A percentile compares a stretch with the other conserved stretches of the same genome.
Evolutionary conservation across 2,113 vertebrate species (phyloP).

Genomic region (Cavia porcellus): DNA sequence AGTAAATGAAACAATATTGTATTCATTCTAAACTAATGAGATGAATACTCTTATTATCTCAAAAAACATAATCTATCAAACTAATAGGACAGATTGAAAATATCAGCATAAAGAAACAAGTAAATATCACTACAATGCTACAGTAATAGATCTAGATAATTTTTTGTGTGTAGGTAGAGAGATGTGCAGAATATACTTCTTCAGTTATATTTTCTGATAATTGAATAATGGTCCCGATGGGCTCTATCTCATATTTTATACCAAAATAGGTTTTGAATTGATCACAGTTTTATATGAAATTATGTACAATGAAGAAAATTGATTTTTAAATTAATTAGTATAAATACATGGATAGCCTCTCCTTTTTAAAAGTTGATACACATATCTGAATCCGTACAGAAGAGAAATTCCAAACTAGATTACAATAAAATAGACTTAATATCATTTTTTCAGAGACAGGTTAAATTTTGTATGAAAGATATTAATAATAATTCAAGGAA

Average conservation of each 20-base stretch:
- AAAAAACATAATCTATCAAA: not conserved
- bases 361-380: not conserved
- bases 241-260: not conserved
- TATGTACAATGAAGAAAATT: not conserved
- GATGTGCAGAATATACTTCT: not conserved
- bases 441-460: not conserved
- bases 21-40: slow-evolving; percentile 5
- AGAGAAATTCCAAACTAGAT: not conserved
- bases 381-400: not conserved
- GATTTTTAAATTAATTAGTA: not conserved
- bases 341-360: not conserved
- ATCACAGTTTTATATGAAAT: not conserved
- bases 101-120: not conserved
- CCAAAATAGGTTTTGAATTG: not conserved
- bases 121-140: not conserved
- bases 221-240: not conserved
- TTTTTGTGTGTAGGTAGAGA: not conserved
- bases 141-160: not conserved
- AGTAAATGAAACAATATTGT: not conserved
- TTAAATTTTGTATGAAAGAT: not conserved
- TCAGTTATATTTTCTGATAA: not conserved
- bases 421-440: not conserved
- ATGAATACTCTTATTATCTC: not conserved
- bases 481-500: not conserved
- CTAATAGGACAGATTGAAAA: not conserved